Base-by-base conservation (phyloP, 2,888 invertebrate genomes). In the Glyphotaelius pellucidus region DNA sequence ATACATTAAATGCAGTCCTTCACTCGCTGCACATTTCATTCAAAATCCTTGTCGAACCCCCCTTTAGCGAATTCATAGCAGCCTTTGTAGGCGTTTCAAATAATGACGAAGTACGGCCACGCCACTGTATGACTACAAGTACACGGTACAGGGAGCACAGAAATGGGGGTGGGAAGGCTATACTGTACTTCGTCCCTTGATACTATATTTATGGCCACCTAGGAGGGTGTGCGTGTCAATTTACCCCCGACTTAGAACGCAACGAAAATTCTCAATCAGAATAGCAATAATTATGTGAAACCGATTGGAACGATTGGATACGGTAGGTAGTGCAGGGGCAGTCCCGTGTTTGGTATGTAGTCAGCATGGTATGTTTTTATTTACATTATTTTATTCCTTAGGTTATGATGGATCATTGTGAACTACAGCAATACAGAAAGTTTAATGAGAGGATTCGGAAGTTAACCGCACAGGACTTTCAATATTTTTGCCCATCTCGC, bases 241-340 rank as follows among this genome's bases (percentile, higher is more conserved):
- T 81, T 90, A 88, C 90, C 92, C 90, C 89, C 89, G 32, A 80
- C 81, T 79, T 85, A 80, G 84, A 89, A 91, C 92, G 92, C 92
- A 91, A 93, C 87, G 92, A 93, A 93, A 93, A 93, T 92, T 93
- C 93, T 93, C 93, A 93, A 93, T 93, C 93, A 93, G 92, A 93
- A 93, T 93, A 92, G 92, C 93, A 93, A 93, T 93, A 93, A 93
- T 93, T 93, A 93, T 93, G 91, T 91, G 93, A 93, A 92, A 89
- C 92, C 92, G 93, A 93, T 93, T 93, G 91, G 90, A 90, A 92
- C 91, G 93, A 92, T 93, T 93, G 91, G 93, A 85, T 81, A 80
- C 80, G 90, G 88, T 32, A 19, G 42, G 67, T 81, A 31, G 38
- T 42, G 91, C 42, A 47, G 30, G 9, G 86, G 38, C 7, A 32